These are phyloP conservation scores for Entomobrya multifasciata DNA, from an alignment of 2,888 invertebrate genomes.

Conservation along the genomic window DNA sequence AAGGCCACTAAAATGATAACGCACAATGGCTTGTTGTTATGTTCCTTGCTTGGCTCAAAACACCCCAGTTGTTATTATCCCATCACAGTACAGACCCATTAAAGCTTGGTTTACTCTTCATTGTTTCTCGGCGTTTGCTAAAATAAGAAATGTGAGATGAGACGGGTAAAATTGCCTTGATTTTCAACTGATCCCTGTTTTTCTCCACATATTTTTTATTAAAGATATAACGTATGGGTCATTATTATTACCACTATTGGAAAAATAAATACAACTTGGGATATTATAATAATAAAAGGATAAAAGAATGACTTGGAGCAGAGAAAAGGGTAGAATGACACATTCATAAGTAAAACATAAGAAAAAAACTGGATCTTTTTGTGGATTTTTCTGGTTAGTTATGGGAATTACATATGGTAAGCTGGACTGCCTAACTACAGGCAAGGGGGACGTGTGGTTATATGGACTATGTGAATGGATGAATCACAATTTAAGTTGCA, in stretches of 20 bases:
- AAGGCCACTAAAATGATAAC: slow-evolving; percentile 48
- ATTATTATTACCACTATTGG: slow-evolving; percentile 61
- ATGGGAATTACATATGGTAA: slow-evolving; percentile 59
- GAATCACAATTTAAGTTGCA: slow-evolving; percentile 46
- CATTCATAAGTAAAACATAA: slow-evolving; percentile 24
- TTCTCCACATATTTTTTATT: no score
- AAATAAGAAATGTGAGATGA: neutral
- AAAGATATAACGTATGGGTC: slow-evolving; percentile 52
- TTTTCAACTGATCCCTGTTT: no score
- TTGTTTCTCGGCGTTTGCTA: no score
- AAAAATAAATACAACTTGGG: slow-evolving; percentile 58
- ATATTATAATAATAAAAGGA: slow-evolving; percentile 25
- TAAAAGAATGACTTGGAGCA: no score
- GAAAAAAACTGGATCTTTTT: slow-evolving; percentile 63
- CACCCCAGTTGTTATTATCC: slow-evolving; percentile 43
- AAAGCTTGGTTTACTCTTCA: neutral
- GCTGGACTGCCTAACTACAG: no score
- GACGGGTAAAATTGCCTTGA: no score
- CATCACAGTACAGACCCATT: neutral
- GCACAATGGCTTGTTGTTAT: no score
- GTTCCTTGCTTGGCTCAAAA: slow-evolving; percentile 39
- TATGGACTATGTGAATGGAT: slow-evolving; percentile 16
- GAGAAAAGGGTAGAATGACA: slow-evolving; percentile 54
- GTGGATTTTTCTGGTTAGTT: slow-evolving; percentile 68
- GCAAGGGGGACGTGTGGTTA: slow-evolving; percentile 1